phyloP scores from a whole-genome alignment of 2,888 invertebrate species.

The Agrochola circellaris region DNA sequence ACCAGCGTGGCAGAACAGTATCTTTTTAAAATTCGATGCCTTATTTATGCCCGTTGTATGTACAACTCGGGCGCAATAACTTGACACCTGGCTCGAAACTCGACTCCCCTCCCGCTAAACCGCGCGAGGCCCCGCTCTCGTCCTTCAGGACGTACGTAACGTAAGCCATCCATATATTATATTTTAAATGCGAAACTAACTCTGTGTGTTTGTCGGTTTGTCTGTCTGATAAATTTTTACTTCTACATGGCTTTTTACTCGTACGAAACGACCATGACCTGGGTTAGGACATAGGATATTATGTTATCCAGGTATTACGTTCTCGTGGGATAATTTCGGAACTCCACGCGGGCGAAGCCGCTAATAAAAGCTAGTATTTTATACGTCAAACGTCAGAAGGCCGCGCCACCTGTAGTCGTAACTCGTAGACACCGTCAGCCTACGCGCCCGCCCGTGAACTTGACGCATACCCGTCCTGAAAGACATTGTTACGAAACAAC shows the following conservation, averaged over 20 bases:
- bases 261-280: neutral
- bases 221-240: neutral
- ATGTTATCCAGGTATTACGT: neutral
- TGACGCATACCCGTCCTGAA: constrained; percentile 53
- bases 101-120: too few species aligned
- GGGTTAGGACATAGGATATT: neutral
- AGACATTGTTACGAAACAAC: neutral
- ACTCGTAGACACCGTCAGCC: constrained; percentile 57
- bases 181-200: neutral
- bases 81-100: too few species aligned
- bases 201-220: neutral
- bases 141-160: too few species aligned
- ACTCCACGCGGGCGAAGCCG: neutral
- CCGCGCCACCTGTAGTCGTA: neutral
- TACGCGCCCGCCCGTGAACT: constrained; percentile 58
- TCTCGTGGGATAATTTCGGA: neutral
- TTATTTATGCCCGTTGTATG: neutral
- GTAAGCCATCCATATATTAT: neutral
- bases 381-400: constrained; percentile 20
- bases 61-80: too few species aligned
- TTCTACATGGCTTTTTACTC: neutral
- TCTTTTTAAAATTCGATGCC: neutral
- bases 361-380: neutral
- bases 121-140: too few species aligned
- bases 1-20: neutral